Evolutionary conservation across 2,797 vertebrate species (phyloP), one percentile per base, ranked within the genome.

Genomic region (Platyrinchus mystaceus): DNA sequence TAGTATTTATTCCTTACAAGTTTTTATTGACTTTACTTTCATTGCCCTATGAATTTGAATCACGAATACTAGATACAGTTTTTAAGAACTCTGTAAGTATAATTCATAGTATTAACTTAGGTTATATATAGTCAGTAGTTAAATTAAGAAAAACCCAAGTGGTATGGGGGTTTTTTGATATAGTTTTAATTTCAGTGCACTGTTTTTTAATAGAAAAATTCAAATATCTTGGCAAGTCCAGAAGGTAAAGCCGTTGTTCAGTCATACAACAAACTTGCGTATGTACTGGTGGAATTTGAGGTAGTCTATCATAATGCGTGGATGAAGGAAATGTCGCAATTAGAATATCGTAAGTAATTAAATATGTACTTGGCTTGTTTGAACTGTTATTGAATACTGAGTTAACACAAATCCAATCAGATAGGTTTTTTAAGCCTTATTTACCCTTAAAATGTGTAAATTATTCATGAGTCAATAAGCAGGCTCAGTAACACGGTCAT

Each of bases 211-310:
- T 68, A 99, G 98, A 97, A 98, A 96, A 97, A 98, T 53, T 98
- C 98, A 15, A 96, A 98, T n/a, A 98, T 99, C 78, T 96, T 99
- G 86, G 63, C 89, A 89, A 98, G 96, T 79, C 23, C 91, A 9
- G 98, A 98, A 87, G 98, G 98, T 71, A 98, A 98, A 98, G 91
- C 95, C 64, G 97, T 98, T 69, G 97, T 99, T 84, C 97, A 93
- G 49, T 96, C 97, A 83, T 99, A 98, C 94, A 98, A 98, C 92
- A 97, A 95, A 93, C 97, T 98, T 85, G 97, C 98, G 16, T 97
- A 96, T 6, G 95, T 94, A 4, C 92, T 99, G 87, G 97, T 98
- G 68, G 96, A 98, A 86, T 99, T 98, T 1, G 98, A 99, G 74
- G 71, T 95, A 52, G 63, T 98, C 79, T 97, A 97, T 95, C 97